Evolutionary conservation across 2,888 invertebrate genomes (phyloP), one percentile per base, ranked within the genome.

Genomic region (Epirrhoe tristata): DNA sequence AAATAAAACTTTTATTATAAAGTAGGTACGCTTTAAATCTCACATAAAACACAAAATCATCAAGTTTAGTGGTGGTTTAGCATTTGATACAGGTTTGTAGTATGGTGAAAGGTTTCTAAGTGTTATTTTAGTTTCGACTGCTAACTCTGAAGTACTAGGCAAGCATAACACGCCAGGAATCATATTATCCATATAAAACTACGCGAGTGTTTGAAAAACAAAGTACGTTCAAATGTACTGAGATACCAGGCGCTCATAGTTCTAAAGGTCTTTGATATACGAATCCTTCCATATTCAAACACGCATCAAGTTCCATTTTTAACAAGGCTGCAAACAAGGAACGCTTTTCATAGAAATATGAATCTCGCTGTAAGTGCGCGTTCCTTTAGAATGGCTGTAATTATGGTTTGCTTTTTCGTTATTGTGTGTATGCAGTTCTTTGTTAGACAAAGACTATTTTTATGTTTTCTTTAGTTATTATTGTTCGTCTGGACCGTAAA

Each of bases 281-380:
- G 61, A 57, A 31, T 53, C 56, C 52, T 58, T 57, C 43, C 54
- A 62, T 64, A 62, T 65, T 67, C 69, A 67, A 58, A 67, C 63
- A 70, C 72, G 72, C 74, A 70, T 74, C 70, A 72, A 63, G 53
- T 70, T 72, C 58, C 71, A 66, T 70, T 74, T 74, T 72, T 74
- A 74, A 74, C 73, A 71, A 73, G 71, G 46, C 55, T 61, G 66
- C 63, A 66, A 52, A 71, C 70, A 67, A 68, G 68, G 39, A 58
- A 48, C 39, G 8, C 52, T 58, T 68, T 66, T 58, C 12, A 55
- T 55, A 59, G 43, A 54, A 58, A 36, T 59, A 55, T 48, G 50
- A 52, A 34, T 46, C 17, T 61, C 32, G 12, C 24, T 39, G 56
- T 17, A 63, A 31, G 17, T 36, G 34, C 24, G 10, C 43, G 7